A percentile compares a stretch with the other conserved stretches of the same genome.
These are phyloP conservation scores for Apaloderma vittatum DNA, from an alignment of 2,113 vertebrate species.

Conservation along the genomic window DNA sequence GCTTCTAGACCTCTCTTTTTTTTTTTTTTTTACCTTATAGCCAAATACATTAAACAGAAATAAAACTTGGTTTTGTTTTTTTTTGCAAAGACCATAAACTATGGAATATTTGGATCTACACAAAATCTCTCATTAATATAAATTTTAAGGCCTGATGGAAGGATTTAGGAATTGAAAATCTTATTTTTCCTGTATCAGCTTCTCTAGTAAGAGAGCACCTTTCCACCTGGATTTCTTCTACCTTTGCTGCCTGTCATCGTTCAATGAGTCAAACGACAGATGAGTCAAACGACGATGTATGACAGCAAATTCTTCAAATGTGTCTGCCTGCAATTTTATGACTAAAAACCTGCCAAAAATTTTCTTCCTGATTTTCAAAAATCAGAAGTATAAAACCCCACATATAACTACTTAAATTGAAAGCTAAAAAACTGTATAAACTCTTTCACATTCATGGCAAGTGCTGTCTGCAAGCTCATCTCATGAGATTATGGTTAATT, in stretches of 20 bases:
- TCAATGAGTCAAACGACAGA: not conserved
- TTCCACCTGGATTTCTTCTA: rapidly evolving
- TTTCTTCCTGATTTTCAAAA: not conserved
- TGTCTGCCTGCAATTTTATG: not conserved
- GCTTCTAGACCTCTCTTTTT: not conserved
- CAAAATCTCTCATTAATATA: not conserved
- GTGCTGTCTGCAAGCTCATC: not conserved
- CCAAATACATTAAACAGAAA: not conserved
- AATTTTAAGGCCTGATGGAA: not conserved
- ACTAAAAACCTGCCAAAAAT: not conserved
- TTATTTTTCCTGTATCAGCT: not conserved
- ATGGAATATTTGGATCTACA: not conserved
- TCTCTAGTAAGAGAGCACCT: not conserved
- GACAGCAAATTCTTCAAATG: no score
- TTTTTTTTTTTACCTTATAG: not conserved
- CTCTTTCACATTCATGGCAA: not conserved
- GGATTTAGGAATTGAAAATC: not conserved
- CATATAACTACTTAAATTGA: not conserved
- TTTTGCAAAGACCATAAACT: not conserved
- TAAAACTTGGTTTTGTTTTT: not conserved
- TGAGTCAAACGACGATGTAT: no score
- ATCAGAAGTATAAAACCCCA: not conserved
- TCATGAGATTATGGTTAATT: not conserved
- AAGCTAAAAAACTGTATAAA: not conserved
- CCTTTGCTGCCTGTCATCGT: not conserved